Conservation (phyloP, 2,797 vertebrate species). For the Poeciliopsis paucimaculata region DNA sequence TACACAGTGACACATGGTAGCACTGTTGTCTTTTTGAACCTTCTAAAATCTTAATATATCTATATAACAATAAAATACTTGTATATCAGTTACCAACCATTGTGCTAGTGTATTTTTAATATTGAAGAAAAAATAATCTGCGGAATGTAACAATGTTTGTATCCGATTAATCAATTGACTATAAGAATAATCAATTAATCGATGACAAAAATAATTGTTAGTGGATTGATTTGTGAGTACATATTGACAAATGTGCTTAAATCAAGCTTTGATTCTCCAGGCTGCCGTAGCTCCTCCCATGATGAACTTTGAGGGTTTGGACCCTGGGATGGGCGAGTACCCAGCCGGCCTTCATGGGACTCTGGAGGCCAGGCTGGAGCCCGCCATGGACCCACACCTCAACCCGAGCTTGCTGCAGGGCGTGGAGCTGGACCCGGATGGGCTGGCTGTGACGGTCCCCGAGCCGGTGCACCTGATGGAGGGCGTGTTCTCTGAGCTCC, state of each 20-base stretch:
- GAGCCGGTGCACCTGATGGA: conserved; percentile 92
- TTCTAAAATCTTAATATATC: not conserved
- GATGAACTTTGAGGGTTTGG: conserved; percentile 95
- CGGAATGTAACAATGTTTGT: no score
- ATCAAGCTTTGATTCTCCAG: conserved; percentile 22
- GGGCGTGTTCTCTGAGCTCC: conserved; percentile 96
- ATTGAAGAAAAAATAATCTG: no score
- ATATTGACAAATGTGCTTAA: not conserved
- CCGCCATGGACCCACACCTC: conserved; percentile 88
- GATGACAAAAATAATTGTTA: no score
- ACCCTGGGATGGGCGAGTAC: conserved; percentile 90
- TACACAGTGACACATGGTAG: not conserved
- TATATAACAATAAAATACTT: not conserved
- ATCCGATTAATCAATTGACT: no score
- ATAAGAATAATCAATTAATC: no score
- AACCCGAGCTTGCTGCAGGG: conserved; percentile 87
- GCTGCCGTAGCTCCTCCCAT: conserved; percentile 55
- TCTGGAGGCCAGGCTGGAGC: conserved; percentile 84
- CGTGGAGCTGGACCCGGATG: conserved; percentile 90
- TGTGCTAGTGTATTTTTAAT: no score
- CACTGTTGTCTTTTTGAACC: not conserved
- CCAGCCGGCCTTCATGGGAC: conserved; percentile 76
- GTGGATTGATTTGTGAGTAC: not conserved
- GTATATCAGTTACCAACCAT: not conserved
- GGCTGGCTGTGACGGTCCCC: conserved; percentile 79